Evolutionary conservation across 2,113 vertebrate genomes (phyloP), one percentile per base, ranked within the genome.

Genomic region (Callocephalon fimbriatum): DNA sequence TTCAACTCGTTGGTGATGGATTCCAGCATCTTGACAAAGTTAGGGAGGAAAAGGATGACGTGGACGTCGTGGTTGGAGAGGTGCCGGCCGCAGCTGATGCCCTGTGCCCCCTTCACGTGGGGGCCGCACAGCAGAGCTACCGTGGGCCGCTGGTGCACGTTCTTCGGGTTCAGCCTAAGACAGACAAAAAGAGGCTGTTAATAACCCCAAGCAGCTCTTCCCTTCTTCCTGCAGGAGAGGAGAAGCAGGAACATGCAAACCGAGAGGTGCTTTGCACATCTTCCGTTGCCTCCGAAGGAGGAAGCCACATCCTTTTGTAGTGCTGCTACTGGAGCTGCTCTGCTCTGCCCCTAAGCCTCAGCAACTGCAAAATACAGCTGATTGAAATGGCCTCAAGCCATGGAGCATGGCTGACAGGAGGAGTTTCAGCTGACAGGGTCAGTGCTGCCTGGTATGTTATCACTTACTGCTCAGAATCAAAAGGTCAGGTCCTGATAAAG

Each of bases 1-100:
- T 98, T 99, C n/a, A 99, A 96, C 94, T 99, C 99, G 1, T 98
- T 99, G 95, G 99, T 99, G 94, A 99, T 98, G 6, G 99, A 98
- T 82, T 99, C 99, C 38, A 99, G 98, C 99, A 99, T 99, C 98
- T 99, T 99, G 84, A 99, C 99, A 54, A 99, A 99, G 94, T 99
- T 99, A 63, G 99, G 99, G 31, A 99, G 98, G 95, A 99, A 99
- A 63, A 99, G 98, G 92, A 99, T 98, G 77, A 99, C 98, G 12
- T 99, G 99, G 20, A 99, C 99, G 6, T 99, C 99, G 1, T 99
- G 99, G 97, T 99, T 99, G 97, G 99, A 99, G 77, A 99, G 98
- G 95, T 99, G 99, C 19, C 99, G 98, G 2, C 99, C 99, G 3
- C 99, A 99, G 97, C 99, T 99, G 97, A 99, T 99, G 20, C 99